Base-by-base conservation (phyloP, 1,140 invertebrate genomes). In the Microvelia longipes region DNA sequence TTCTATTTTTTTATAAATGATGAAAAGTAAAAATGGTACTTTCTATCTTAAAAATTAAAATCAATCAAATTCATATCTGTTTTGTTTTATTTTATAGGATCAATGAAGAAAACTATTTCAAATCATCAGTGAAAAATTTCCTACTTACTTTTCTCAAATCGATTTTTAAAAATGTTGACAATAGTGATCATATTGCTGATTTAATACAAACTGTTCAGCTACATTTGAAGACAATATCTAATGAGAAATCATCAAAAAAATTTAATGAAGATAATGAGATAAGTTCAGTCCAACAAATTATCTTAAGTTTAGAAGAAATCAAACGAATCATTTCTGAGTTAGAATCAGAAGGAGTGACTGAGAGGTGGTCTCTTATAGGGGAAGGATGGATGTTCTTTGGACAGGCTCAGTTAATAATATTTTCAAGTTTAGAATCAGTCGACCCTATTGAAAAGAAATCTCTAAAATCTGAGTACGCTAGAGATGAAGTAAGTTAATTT, bases 361-460 rank as follows among this genome's bases (percentile, higher is more conserved):
- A 73, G n/a, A 70, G 28, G 29, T 74, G 72, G 70, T n/a, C 73
- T 14, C 11, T 61, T 15, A 50, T 72, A 14, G 71, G 74, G 14
- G 69, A 71, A 65, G 62, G 68, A 25, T 83, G 82, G 82, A 70
- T 77, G 30, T 71, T 78, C 1, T 66, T 83, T 1, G 81, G 81
- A 15, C 77, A 78, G 70, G 62, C 82, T 30, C 76, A 82, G 67
- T 64, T 81, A 2, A 75, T 78, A 63, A 68, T 85, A 0, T 82
- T 82, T 68, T 72, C 77, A 0, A 78, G 79, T 66, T 71, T 84
- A 1, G 81, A 80, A 19, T 72, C 73, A 14, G 85, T 93, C 24
- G 91, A 93, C 81, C 89, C 90, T 0, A 84, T 90, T 0, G 83
- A 87, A 65, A 91, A 91, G 76, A 83, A 86, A 60, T 79, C 82